Percentiles rank a stretch among this genome's conserved stretches.
Evolutionary conservation across 2,888 invertebrate species (phyloP).

Genomic region (Callyntrura sp.): DNA sequence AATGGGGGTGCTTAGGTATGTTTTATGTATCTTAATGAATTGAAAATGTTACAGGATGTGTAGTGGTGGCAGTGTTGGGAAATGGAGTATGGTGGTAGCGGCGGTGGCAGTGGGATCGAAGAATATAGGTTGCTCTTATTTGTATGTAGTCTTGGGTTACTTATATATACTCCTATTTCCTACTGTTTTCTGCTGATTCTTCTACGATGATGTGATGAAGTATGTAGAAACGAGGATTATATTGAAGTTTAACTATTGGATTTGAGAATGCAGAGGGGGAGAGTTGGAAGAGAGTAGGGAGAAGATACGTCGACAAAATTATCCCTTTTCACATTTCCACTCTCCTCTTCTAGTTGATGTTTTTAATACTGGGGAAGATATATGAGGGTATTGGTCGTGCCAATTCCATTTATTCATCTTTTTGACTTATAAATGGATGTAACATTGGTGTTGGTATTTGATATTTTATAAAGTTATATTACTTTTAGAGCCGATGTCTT

Average conservation of each 20-base stretch:
- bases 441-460: conserved; percentile 30
- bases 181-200: background rate
- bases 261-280: background rate
- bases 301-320: conserved; percentile 32
- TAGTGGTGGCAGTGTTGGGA: conserved; percentile 56
- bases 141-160: no score
- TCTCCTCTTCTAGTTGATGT: conserved; percentile 44
- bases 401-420: conserved; percentile 70
- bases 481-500: no score
- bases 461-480: background rate
- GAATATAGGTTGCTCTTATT: no score
- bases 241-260: background rate
- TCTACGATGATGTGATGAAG: background rate
- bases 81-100: conserved; percentile 43
- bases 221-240: background rate
- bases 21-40: conserved; percentile 66
- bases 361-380: conserved; percentile 67
- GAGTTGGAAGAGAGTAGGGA: background rate
- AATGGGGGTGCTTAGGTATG: conserved; percentile 65
- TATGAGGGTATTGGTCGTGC: conserved; percentile 65
- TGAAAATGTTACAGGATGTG: conserved; percentile 57
- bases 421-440: conserved; percentile 41
- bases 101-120: conserved; percentile 34
- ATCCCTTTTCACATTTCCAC: conserved; percentile 39
- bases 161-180: background rate